A percentile compares a stretch with the other conserved stretches of the same genome.
Conservation (phyloP, 1,140 invertebrate species). For the Trichogramma pretiosum region DNA sequence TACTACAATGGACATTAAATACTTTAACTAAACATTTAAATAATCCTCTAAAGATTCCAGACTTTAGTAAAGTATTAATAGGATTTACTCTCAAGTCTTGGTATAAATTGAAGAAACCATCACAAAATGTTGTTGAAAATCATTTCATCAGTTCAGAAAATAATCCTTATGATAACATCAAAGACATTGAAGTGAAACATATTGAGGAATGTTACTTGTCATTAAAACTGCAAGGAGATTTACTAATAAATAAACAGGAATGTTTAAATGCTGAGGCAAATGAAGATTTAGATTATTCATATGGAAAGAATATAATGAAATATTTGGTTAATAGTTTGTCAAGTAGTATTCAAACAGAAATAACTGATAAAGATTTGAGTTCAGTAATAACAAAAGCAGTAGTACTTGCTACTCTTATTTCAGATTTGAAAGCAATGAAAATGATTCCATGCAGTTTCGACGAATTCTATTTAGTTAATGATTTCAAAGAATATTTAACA, state of each 20-base stretch:
- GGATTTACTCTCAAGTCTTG: constrained; percentile 30
- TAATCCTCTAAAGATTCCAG: constrained; percentile 16
- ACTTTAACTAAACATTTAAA: constrained; percentile 19
- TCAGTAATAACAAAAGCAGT: constrained; percentile 23
- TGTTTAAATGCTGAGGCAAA: too few relatives aligned
- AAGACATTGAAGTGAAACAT: constrained; percentile 11
- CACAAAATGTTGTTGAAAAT: neutral
- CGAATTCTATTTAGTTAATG: constrained; percentile 10
- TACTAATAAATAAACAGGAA: too few relatives aligned
- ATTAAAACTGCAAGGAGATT: constrained; percentile 17
- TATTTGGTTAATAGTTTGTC: constrained; percentile 17
- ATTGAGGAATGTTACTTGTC: constrained; percentile 25
- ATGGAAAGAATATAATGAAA: too few relatives aligned
- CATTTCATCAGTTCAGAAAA: constrained; percentile 1
- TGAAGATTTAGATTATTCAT: constrained; percentile 20
- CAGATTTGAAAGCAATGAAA: constrained; percentile 24
- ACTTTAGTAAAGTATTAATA: constrained; percentile 27
- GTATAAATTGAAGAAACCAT: constrained; percentile 14
- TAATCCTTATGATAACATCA: constrained; percentile 3
- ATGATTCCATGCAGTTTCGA: constrained; percentile 16
- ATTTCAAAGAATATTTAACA: constrained; percentile 10
- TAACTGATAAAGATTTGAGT: constrained; percentile 17
- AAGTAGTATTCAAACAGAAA: constrained; percentile 8
- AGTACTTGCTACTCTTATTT: constrained; percentile 22
- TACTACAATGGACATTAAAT: constrained; percentile 27